These are phyloP conservation scores for Sebastes aleutianus DNA, from an alignment of 2,797 vertebrate genomes.

Conservation along the genomic window DNA sequence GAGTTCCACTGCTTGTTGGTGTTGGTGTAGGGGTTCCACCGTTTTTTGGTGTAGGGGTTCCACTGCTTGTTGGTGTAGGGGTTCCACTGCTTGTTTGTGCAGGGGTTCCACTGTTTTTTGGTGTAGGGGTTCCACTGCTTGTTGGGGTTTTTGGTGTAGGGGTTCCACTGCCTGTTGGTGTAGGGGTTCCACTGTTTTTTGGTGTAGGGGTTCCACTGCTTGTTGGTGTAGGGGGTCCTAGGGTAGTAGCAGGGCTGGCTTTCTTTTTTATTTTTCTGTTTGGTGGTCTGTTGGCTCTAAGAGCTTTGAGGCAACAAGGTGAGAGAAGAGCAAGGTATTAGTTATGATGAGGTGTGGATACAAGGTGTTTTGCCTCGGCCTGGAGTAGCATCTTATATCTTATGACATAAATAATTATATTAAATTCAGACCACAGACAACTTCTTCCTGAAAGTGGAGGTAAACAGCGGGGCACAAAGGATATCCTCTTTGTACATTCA, in stretches of 20 bases:
- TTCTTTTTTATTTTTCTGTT: background rate
- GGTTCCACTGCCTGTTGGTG: too few species aligned
- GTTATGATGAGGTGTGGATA: background rate
- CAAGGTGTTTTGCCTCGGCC: too few species aligned
- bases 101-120: too few species aligned
- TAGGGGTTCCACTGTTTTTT: too few species aligned
- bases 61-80: too few species aligned
- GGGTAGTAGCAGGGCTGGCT: background rate
- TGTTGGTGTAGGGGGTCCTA: background rate
- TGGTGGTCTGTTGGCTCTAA: background rate
- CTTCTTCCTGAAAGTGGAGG: background rate
- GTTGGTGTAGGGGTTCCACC: too few species aligned
- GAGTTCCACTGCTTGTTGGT: too few species aligned
- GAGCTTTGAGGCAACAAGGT: background rate
- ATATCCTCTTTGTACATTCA: background rate
- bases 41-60: too few species aligned
- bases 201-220: background rate
- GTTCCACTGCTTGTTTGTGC: too few species aligned
- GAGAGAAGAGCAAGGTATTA: background rate
- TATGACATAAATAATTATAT: background rate
- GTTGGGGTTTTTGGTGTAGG: too few species aligned
- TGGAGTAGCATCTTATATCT: background rate
- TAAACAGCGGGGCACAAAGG: background rate
- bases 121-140: too few species aligned
- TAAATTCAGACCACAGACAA: background rate